phyloP scores from a whole-genome alignment of 1,140 invertebrate genomes.

The Dolichoris vasculosae region DNA sequence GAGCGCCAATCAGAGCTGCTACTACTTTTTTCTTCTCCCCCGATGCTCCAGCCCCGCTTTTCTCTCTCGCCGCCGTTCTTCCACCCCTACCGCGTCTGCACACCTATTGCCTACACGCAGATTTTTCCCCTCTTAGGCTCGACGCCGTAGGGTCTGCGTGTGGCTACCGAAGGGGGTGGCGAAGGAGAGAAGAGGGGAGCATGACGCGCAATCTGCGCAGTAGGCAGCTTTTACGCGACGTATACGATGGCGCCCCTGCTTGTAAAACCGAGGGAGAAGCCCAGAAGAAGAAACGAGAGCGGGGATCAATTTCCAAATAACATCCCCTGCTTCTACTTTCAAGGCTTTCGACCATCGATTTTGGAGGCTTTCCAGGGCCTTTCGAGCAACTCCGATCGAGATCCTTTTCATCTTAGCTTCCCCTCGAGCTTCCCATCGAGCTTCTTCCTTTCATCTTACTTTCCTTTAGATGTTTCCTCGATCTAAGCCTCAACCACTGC shows the following conservation, averaged over 20 bases:
- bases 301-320: constrained; percentile 73
- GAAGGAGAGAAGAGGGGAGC: constrained; percentile 54
- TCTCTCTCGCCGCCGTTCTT: constrained; percentile 17
- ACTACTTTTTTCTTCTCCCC: constrained; percentile 66
- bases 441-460: background rate
- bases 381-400: constrained; percentile 16
- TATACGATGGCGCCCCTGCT: constrained; percentile 65
- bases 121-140: constrained; percentile 74
- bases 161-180: constrained; percentile 53
- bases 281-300: background rate
- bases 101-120: background rate
- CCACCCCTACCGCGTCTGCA: background rate
- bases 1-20: constrained; percentile 61
- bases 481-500: too few relatives aligned
- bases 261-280: background rate
- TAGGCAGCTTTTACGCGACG: constrained; percentile 71
- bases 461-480: background rate
- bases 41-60: constrained; percentile 35
- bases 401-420: background rate
- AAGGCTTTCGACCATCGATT: constrained; percentile 66
- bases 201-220: constrained; percentile 66
- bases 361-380: constrained; percentile 22
- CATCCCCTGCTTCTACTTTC: constrained; percentile 70
- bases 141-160: constrained; percentile 54
- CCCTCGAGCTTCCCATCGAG: background rate